Evolutionary conservation across 1,140 invertebrate species (phyloP).

Genomic region (Anastatus disparis): DNA sequence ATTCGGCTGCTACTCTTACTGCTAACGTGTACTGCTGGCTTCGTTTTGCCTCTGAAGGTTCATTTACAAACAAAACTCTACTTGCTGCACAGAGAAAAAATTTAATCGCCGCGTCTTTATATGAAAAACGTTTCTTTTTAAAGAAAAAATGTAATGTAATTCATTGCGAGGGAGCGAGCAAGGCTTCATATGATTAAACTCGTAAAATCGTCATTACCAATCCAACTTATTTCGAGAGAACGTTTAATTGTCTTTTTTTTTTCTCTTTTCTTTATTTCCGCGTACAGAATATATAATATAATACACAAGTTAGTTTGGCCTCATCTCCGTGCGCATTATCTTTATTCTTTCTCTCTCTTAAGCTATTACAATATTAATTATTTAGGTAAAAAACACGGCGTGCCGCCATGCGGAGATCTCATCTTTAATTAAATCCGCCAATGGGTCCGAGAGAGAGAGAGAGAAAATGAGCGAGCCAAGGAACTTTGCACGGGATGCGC

Average conservation of each 20-base stretch:
- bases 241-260: constrained; percentile 20
- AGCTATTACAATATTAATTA: constrained; percentile 55
- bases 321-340: constrained; percentile 8
- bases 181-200: constrained; percentile 22
- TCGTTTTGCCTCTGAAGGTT: background rate
- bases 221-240: constrained; percentile 6
- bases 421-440: constrained; percentile 55
- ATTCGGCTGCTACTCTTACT: background rate
- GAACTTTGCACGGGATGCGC: too few species aligned
- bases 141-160: too few species aligned
- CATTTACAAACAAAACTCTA: constrained; percentile 35
- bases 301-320: too few species aligned
- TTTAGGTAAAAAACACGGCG: constrained; percentile 53
- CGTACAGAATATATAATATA: too few species aligned
- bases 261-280: background rate
- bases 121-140: too few species aligned
- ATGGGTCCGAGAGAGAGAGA: constrained; percentile 33
- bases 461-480: constrained; percentile 42
- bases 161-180: too few species aligned
- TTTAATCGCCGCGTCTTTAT: background rate
- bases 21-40: too few species aligned
- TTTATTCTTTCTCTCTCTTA: too few species aligned
- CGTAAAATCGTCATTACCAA: constrained; percentile 28
- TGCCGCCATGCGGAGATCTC: constrained; percentile 52
- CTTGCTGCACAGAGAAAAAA: background rate